Evolutionary conservation across 2,113 vertebrate species (phyloP), one percentile per base, ranked within the genome.

Genomic region (Thalassarche chlororhynchos): DNA sequence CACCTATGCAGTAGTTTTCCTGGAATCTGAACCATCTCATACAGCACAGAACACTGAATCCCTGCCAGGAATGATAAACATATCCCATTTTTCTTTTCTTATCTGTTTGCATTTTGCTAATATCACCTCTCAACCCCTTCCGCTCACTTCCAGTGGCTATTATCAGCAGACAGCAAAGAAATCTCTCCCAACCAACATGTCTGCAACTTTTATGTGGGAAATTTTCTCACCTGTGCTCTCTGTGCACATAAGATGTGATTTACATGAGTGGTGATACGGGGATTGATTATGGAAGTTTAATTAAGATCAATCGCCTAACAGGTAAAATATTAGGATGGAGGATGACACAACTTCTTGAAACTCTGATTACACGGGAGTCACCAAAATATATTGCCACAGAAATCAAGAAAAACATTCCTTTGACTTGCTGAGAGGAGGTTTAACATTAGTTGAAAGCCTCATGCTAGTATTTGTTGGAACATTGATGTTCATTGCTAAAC

Each of bases 61-160:
- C 20, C 29, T 93, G 96, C 97, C 97, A 98, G 95, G 69, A 97
- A 51, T 82, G 96, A 98, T 94, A 97, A 97, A 69, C 95, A 95
- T 24, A 84, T 72, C 94, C 84, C 94, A 95, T 98, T 97, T 97
- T 91, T 93, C 90, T 97, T 87, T 23, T 89, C 92, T 97, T 98
- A 97, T 97, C 97, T 98, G 79, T 93, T 97, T 97, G 91, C 71
- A 32, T 97, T 97, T 96, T 94, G 95, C n/a, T 91, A 94, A 91
- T 96, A 89, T 97, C 90, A 69, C 79, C 89, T 78, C 93, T 93
- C 95, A 88, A 54, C 28, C 86, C 79, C 69, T 97, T 96, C 88
- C 40, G 17, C 77, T 94, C 28, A 2, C 94, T 97, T 97, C 87
- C 97, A 97, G 96, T 34, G 89, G 68, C 70, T 90, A 80, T 96